Evolutionary conservation across 30 jellyfish, hydroid and myxozoan genomes (phyloP), one percentile per base, ranked within the genome.

Genomic region (Cassiopea andromeda): DNA sequence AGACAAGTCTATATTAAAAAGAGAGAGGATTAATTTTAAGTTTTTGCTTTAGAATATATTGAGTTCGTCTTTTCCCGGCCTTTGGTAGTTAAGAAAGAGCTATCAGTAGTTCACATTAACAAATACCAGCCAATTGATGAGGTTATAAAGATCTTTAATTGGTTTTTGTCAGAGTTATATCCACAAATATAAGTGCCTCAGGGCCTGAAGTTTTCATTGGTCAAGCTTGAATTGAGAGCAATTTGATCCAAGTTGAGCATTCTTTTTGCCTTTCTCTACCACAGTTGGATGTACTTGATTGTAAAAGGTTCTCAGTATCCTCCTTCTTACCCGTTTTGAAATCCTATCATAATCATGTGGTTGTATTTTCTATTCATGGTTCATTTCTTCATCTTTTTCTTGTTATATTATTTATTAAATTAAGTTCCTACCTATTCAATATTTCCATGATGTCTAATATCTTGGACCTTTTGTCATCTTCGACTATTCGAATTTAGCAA

Each of bases 1-100:
- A 95, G 81, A 95, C 99, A 15, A 91, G 98, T 71, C 75, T 95
- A 58, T 95, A 95, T 69, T 95, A 80, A 90, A 77, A 9, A 2
- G 64, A 73, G 54, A 70, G 4, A 1, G 44, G 76, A 70, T 70
- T 43, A 43, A 15, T 7, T 5, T 9, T 70, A 15, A 49, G 79
- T 70, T 70, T 70, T 43, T 3, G 79, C 79, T 49, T 70, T 70
- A 70, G 57, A 19, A 3, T 38, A 6, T 70, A 70, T 9, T 70
- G 5, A 61, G 48, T 44, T 9, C 73, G 12, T 77, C 18, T 77
- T 77, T 77, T 47, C 17, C 15, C 50, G 50, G 86, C 50, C 69
- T 12, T 77, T 48, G 49, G 48, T 3, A 48, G 17, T 49, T 16
- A 16, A 77, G 27, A 46, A 46, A 75, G 47, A 77, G 73, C 86